Evolutionary conservation across 53 echinoderm and acorn worm species (phyloP).

Genomic region (Paracentrotus lividus): DNA sequence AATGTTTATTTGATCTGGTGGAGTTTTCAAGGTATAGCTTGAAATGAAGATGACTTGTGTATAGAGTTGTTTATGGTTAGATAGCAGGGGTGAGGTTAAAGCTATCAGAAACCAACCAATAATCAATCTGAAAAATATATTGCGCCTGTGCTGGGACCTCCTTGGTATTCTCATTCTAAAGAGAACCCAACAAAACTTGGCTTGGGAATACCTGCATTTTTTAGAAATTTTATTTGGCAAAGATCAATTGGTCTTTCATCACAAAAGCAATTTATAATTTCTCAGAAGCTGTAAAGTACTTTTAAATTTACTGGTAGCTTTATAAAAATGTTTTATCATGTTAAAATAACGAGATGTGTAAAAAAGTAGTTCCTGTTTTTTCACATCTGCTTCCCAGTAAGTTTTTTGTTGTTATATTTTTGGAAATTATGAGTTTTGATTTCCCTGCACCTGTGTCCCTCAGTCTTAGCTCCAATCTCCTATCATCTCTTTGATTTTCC

Average conservation of each 20-base stretch:
- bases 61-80: background rate
- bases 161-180: too few species aligned
- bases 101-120: background rate
- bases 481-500: background rate
- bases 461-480: background rate
- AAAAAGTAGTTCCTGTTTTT: too few species aligned
- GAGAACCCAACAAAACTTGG: too few species aligned
- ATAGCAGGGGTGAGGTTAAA: background rate
- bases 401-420: background rate
- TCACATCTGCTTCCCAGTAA: background rate
- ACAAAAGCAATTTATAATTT: too few species aligned
- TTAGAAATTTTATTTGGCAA: too few species aligned
- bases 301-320: background rate
- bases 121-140: too few species aligned
- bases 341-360: too few species aligned
- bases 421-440: background rate
- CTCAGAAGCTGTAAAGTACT: too few species aligned
- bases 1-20: conserved; percentile 10
- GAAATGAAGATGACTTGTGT: background rate
- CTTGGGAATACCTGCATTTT: too few species aligned
- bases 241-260: too few species aligned
- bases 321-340: background rate
- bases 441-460: background rate
- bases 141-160: too few species aligned
- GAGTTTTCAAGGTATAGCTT: background rate